Evolutionary conservation across 2,113 vertebrate genomes (phyloP).

Genomic region (Piprites chloris): DNA sequence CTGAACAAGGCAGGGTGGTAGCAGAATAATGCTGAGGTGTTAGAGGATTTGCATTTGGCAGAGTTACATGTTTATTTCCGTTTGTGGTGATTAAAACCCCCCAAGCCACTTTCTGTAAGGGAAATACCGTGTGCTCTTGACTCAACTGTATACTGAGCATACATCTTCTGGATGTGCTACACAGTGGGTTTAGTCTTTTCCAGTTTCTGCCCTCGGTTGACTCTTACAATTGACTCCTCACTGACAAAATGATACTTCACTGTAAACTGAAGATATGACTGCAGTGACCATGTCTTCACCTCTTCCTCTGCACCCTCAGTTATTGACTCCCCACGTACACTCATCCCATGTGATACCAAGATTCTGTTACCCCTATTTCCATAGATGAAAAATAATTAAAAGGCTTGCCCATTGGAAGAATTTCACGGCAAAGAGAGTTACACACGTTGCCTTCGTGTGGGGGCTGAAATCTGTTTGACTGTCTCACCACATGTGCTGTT

Average conservation of each 20-base stretch:
- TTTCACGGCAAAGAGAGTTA: neutral
- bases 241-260: neutral
- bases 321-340: neutral
- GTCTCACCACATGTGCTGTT: conserved; percentile 2
- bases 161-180: neutral
- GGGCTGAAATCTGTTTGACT: neutral
- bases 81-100: neutral
- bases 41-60: neutral
- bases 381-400: neutral
- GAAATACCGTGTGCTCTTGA: neutral
- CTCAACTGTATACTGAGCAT: neutral
- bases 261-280: fast-evolving
- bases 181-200: neutral
- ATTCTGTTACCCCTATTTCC: neutral
- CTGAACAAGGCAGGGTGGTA: neutral
- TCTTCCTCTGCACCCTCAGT: neutral
- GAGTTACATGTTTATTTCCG: neutral
- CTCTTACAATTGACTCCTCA: neutral
- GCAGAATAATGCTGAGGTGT: neutral
- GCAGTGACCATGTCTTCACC: neutral
- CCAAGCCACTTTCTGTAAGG: neutral
- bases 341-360: neutral
- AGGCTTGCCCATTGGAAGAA: neutral
- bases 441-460: neutral
- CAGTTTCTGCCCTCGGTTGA: neutral